A percentile compares a stretch with the other conserved stretches of the same genome.
These are phyloP conservation scores for Crocidura indochinensis DNA, from an alignment of 2,797 vertebrate species.

Conservation along the genomic window DNA sequence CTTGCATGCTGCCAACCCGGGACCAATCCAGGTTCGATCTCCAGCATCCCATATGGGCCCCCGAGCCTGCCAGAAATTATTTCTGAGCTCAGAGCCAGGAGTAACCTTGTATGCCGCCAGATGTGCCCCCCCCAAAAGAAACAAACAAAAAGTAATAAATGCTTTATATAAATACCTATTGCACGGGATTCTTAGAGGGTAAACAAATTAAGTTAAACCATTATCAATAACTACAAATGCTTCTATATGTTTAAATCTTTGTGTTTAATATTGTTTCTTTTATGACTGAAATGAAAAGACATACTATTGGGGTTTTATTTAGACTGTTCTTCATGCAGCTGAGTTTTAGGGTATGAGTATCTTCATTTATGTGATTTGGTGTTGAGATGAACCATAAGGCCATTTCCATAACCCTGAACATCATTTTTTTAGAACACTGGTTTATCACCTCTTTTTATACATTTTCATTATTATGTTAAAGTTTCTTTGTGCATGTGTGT, in stretches of 20 bases:
- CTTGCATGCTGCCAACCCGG: too few relatives aligned
- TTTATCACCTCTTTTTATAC: conserved; percentile 69
- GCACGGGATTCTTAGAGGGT: not conserved
- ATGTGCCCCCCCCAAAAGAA: too few relatives aligned
- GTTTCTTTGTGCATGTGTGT: not conserved
- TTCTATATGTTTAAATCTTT: not conserved
- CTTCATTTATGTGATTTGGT: not conserved
- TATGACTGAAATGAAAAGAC: conserved; percentile 30
- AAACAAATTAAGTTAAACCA: not conserved
- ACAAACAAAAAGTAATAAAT: too few relatives aligned
- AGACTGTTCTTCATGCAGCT: not conserved
- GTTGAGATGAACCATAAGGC: not conserved
- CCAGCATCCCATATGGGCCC: too few relatives aligned
- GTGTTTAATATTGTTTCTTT: not conserved
- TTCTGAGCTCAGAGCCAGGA: too few relatives aligned
- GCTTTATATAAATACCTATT: too few relatives aligned
- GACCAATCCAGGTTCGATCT: too few relatives aligned
- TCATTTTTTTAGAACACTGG: not conserved
- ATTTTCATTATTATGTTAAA: not conserved
- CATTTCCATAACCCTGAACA: not conserved
- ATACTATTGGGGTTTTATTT: conserved; percentile 20
- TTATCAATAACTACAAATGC: not conserved
- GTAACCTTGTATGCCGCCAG: too few relatives aligned
- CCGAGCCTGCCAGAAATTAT: too few relatives aligned
- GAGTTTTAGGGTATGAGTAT: conserved; percentile 48